phyloP scores from a whole-genome alignment of 2,797 vertebrate genomes.

The Lycodopsis pacificus region DNA sequence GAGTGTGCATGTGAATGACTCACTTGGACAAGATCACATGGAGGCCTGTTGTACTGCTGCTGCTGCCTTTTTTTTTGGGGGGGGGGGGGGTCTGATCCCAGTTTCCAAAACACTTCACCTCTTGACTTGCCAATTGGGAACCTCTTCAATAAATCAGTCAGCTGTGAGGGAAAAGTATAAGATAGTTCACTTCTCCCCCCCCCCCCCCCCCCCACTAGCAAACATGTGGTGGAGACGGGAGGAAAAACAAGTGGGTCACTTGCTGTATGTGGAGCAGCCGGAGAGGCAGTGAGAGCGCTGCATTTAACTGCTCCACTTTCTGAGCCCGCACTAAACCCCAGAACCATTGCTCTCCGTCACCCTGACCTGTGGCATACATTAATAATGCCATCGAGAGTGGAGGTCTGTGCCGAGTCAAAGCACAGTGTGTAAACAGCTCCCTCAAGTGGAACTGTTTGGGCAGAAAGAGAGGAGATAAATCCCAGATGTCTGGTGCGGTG shows the following conservation, averaged over 20 bases:
- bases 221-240: constrained; percentile 57
- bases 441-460: constrained; percentile 50
- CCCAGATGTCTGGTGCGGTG: neutral
- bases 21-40: constrained; percentile 67
- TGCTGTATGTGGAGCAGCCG: constrained; percentile 79
- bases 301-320: constrained; percentile 87
- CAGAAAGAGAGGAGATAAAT: neutral
- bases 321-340: constrained; percentile 71
- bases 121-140: constrained; percentile 26
- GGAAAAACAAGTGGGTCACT: constrained; percentile 81
- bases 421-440: constrained; percentile 65
- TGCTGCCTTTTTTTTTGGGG: constrained; percentile 19
- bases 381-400: constrained; percentile 71
- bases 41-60: constrained; percentile 30
- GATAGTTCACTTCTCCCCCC: constrained; percentile 36
- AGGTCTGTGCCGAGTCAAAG: constrained; percentile 27
- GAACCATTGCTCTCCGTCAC: constrained; percentile 82
- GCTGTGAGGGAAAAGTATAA: constrained; percentile 48
- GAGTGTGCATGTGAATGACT: constrained; percentile 61
- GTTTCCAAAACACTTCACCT: constrained; percentile 41
- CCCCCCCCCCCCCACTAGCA: constrained; percentile 21
- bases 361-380: constrained; percentile 76
- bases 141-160: constrained; percentile 59
- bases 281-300: constrained; percentile 72
- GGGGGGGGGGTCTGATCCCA: constrained; percentile 36